These are phyloP conservation scores for Metaphire vulgaris DNA, from an alignment of 1,140 invertebrate species.

Conservation along the genomic window DNA sequence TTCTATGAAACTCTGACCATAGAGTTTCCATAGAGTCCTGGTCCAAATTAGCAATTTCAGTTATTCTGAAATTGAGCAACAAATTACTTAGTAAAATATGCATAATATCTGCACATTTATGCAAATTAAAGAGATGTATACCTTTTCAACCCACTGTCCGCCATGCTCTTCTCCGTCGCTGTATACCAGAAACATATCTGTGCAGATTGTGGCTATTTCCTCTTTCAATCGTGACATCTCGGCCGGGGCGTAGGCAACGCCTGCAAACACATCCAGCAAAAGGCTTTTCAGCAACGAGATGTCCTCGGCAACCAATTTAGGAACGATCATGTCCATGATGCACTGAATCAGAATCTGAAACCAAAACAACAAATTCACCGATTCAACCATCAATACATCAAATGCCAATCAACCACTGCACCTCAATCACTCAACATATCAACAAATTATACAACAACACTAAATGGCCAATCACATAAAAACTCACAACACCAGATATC, in stretches of 20 bases:
- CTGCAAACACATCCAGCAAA: slow-evolving; percentile 97
- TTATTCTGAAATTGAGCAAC: no score
- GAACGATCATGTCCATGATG: slow-evolving; percentile 99
- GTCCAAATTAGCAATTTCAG: no score
- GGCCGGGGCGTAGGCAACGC: slow-evolving; percentile 85
- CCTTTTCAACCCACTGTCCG: slow-evolving; percentile 71
- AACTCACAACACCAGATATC: no score
- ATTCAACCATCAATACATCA: no score
- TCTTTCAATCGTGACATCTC: slow-evolving; percentile 84
- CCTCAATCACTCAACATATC: no score
- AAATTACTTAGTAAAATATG: no score
- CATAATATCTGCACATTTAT: no score
- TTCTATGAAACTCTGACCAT: no score
- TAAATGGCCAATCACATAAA: no score
- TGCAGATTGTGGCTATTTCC: slow-evolving; percentile 86
- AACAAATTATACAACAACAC: no score
- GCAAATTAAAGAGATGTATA: slow-evolving; percentile 1
- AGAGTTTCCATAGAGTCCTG: no score
- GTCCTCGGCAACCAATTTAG: slow-evolving; percentile 97
- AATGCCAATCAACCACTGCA: no score
- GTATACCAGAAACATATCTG: slow-evolving; percentile 87
- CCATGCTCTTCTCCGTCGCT: slow-evolving; percentile 79
- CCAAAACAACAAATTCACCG: slow-evolving; percentile 24
- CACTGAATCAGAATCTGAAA: slow-evolving; percentile 88
- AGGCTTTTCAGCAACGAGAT: slow-evolving; percentile 93